Evolutionary conservation across 2,797 vertebrate species (phyloP).

Genomic region (Pseudocheirus occidentalis): DNA sequence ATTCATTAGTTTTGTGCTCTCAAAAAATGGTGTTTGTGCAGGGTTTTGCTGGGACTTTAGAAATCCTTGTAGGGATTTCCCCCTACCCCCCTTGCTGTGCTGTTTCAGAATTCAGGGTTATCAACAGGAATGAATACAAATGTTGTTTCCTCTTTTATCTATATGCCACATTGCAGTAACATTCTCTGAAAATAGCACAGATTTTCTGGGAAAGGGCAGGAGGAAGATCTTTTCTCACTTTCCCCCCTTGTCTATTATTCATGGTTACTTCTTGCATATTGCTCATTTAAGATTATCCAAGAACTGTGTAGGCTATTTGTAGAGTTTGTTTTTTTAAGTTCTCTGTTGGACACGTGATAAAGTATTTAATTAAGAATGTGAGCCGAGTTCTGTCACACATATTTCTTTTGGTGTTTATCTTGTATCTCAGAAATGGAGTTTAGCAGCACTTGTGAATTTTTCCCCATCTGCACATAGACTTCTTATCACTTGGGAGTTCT

Average conservation of each 20-base stretch:
- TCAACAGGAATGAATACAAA: constrained; percentile 69
- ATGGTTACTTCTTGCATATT: constrained; percentile 76
- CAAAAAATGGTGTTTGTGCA: constrained; percentile 64
- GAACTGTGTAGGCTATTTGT: constrained; percentile 74
- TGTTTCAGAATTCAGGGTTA: constrained; percentile 69
- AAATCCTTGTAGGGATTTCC: constrained; percentile 72
- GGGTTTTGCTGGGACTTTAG: constrained; percentile 74
- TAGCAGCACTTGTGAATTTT: too few species aligned
- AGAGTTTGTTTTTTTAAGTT: too few species aligned
- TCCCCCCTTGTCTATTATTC: constrained; percentile 63
- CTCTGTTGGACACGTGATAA: too few species aligned
- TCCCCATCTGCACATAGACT: too few species aligned
- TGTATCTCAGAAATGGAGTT: too few species aligned
- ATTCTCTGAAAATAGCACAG: constrained; percentile 68
- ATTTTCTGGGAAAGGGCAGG: constrained; percentile 75
- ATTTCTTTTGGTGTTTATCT: too few species aligned
- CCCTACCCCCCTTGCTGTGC: constrained; percentile 66
- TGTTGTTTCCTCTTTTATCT: constrained; percentile 72
- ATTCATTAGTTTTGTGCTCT: constrained; percentile 72
- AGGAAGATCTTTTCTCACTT: constrained; percentile 67
- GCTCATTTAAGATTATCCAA: constrained; percentile 77
- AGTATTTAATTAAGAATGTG: too few species aligned
- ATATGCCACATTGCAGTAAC: constrained; percentile 64
- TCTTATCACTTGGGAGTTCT: too few species aligned
- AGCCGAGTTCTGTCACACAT: too few species aligned